phyloP scores from a whole-genome alignment of 1,140 invertebrate species.

The Drosophila sp. region DNA sequence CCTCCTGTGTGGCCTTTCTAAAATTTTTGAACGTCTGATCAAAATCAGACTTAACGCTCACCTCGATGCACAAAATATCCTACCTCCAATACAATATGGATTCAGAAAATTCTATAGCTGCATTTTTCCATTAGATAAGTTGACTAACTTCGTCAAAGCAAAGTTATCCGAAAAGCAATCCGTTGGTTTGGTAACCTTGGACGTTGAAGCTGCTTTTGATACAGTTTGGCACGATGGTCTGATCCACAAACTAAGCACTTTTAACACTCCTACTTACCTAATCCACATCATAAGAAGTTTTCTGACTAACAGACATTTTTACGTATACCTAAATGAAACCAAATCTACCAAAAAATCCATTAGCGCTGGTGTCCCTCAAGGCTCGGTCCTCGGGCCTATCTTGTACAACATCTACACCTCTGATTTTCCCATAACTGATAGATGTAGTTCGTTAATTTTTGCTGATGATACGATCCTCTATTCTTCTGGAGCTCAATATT shows the following conservation, averaged over 20 bases:
- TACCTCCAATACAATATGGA: not conserved
- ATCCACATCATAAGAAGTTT: constrained; percentile 3
- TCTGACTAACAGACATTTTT: constrained; percentile 4
- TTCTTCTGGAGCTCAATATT: not conserved
- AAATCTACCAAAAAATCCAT: constrained; percentile 2
- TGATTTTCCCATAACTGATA: constrained; percentile 14
- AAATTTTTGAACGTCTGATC: not conserved
- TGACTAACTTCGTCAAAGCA: not conserved
- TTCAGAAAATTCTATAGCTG: not conserved
- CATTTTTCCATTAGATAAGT: not conserved
- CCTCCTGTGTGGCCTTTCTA: constrained; percentile 13
- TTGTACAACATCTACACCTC: constrained; percentile 15
- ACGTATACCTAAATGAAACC: not conserved
- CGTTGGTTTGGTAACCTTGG: constrained; percentile 4
- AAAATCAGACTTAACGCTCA: constrained; percentile 11
- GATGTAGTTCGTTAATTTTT: not conserved
- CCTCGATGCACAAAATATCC: constrained; percentile 8
- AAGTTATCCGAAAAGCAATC: constrained; percentile 1
- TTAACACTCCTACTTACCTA: not conserved
- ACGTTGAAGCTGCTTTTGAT: constrained; percentile 5
- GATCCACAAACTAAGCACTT: constrained; percentile 4
- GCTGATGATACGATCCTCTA: constrained; percentile 1
- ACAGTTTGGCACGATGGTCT: too few relatives aligned
- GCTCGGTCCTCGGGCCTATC: not conserved
- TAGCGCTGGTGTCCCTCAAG: constrained; percentile 16